Percentiles rank a stretch among this genome's conserved stretches.
Evolutionary conservation across 1,140 invertebrate species (phyloP).

Genomic region (Drosophila tropicalis): DNA sequence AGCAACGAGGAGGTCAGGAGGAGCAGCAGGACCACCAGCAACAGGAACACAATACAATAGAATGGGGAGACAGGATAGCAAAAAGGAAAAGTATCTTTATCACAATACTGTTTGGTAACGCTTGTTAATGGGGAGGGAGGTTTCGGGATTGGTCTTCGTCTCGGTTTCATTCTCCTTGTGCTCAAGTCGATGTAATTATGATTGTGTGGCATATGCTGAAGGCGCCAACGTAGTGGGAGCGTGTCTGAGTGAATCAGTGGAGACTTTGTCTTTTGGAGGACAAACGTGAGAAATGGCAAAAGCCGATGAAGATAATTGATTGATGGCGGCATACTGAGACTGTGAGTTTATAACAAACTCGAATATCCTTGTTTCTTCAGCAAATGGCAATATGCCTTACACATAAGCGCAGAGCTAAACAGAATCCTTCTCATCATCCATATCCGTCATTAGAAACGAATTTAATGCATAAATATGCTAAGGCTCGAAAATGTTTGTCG

Average conservation of each 20-base stretch:
- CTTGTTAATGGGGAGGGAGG: not conserved
- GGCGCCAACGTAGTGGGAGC: slow-evolving; percentile 44
- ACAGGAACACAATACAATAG: not conserved
- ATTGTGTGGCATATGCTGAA: slow-evolving; percentile 62
- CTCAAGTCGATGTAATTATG: slow-evolving; percentile 65
- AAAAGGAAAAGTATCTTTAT: slow-evolving; percentile 22
- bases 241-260: slow-evolving; percentile 24
- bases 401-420: not conserved
- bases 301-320: slow-evolving; percentile 18
- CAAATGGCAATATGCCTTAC: not conserved
- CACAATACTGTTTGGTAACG: slow-evolving; percentile 24
- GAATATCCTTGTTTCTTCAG: not conserved
- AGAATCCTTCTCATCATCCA: not conserved
- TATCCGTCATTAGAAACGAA: not conserved
- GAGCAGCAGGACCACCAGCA: not conserved
- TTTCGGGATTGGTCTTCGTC: not conserved
- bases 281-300: slow-evolving; percentile 17
- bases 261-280: slow-evolving; percentile 10
- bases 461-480: not conserved
- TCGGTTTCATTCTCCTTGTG: slow-evolving; percentile 32
- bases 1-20: not conserved
- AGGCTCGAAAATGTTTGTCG: no score
- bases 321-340: slow-evolving; percentile 2
- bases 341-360: not conserved
- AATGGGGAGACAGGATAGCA: slow-evolving; percentile 9